These are phyloP conservation scores for Magallana ariakensis DNA, from an alignment of 1,140 invertebrate species.

Conservation along the genomic window DNA sequence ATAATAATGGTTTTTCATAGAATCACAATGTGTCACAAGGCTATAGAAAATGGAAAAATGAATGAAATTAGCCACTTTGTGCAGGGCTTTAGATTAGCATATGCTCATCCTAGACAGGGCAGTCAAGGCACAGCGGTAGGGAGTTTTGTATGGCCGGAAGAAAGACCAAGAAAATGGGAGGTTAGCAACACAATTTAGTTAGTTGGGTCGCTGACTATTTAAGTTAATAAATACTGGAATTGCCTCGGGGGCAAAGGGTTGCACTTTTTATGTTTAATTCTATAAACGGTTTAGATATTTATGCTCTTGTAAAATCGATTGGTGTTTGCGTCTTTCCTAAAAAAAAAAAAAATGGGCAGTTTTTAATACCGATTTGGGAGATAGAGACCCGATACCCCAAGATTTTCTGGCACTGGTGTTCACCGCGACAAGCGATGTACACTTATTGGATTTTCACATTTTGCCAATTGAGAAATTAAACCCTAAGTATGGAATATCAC, in stretches of 20 bases:
- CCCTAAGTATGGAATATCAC: conserved; percentile 59
- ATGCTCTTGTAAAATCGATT: conserved; percentile 24
- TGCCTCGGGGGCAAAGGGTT: conserved; percentile 16
- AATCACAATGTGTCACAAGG: conserved; percentile 38
- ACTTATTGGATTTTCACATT: conserved; percentile 59
- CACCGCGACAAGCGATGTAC: conserved; percentile 4
- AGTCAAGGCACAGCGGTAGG: conserved; percentile 28
- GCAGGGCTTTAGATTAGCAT: conserved; percentile 35
- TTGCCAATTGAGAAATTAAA: conserved; percentile 61
- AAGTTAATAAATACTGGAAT: conserved; percentile 47
- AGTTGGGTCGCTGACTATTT: conserved; percentile 40
- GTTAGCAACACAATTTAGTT: conserved; percentile 36
- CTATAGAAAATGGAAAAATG: conserved; percentile 37
- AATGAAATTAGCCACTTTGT: conserved; percentile 38
- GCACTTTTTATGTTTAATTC: conserved; percentile 38
- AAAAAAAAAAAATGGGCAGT: background rate
- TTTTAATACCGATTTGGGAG: background rate
- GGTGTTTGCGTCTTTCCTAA: background rate
- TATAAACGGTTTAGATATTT: conserved; percentile 38
- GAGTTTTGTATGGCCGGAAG: conserved; percentile 18
- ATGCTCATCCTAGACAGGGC: conserved; percentile 21
- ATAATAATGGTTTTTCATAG: conserved; percentile 39
- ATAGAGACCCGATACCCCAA: background rate
- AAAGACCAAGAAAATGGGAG: conserved; percentile 46
- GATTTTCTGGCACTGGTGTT: background rate